Evolutionary conservation across 2,797 vertebrate species (phyloP).

Genomic region (Phalanger gymnotis): DNA sequence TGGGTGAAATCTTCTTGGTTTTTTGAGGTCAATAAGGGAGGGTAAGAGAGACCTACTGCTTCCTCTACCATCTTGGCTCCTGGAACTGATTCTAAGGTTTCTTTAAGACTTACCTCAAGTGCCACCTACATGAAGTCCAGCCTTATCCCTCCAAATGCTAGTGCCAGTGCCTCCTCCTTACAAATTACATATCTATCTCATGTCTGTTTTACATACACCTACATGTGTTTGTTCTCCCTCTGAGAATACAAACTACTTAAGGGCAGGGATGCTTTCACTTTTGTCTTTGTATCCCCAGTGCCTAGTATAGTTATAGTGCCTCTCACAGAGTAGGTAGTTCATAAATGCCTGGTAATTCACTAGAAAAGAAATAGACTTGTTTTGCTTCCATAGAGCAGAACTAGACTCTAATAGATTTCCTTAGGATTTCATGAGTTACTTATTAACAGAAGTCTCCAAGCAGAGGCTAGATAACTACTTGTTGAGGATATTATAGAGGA

Average conservation of each 20-base stretch:
- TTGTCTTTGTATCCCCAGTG: neutral
- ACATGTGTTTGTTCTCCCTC: neutral
- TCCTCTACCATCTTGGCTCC: no score
- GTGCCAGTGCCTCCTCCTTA: no score
- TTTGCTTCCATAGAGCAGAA: neutral
- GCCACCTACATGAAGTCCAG: no score
- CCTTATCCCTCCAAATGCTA: no score
- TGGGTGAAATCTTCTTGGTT: no score
- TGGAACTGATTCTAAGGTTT: no score
- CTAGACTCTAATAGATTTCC: neutral
- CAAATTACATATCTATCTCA: no score
- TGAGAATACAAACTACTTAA: neutral
- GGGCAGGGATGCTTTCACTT: neutral
- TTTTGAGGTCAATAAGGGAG: no score
- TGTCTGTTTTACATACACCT: no score
- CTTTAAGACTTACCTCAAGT: no score
- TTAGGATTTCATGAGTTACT: neutral
- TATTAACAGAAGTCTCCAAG: neutral
- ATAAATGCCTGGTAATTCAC: neutral
- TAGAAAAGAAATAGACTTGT: neutral
- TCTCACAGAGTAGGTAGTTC: neutral
- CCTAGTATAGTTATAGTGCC: neutral
- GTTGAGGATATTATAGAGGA: no score
- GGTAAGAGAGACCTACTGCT: no score
- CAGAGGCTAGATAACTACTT: neutral